Percentiles rank a stretch among this genome's conserved stretches.
These are phyloP conservation scores for Protodeltote pygarga DNA, from an alignment of 2,888 invertebrate species.

Conservation along the genomic window DNA sequence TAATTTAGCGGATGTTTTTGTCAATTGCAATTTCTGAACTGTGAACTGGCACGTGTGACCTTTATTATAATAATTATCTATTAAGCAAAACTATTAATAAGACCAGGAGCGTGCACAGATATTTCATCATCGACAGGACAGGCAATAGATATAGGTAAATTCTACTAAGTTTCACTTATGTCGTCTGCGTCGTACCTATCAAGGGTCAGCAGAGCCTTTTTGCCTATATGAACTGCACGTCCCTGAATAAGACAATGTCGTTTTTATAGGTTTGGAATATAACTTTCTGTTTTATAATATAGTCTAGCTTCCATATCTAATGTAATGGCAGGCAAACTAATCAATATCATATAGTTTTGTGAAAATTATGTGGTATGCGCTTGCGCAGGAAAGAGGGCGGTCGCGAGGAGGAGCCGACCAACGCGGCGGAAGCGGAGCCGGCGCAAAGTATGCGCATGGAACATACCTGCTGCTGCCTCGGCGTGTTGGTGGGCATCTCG, in stretches of 20 bases:
- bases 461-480: conserved; percentile 84
- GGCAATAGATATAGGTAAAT: too few relatives aligned
- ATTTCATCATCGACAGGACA: too few relatives aligned
- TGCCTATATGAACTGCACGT: too few relatives aligned
- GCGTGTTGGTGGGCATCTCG: conserved; percentile 84
- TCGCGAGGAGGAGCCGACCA: conserved; percentile 82
- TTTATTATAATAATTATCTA: conserved; percentile 4
- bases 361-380: conserved; percentile 24
- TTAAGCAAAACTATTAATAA: conserved; percentile 2
- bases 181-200: too few relatives aligned
- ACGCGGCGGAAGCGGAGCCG: conserved; percentile 71
- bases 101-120: too few relatives aligned
- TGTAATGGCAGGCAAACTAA: background rate
- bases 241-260: too few relatives aligned
- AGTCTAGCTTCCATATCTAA: too few relatives aligned
- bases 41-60: conserved; percentile 15
- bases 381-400: conserved; percentile 82
- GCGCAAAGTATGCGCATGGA: conserved; percentile 75
- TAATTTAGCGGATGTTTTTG: conserved; percentile 36
- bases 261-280: too few relatives aligned
- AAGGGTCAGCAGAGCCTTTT: too few relatives aligned
- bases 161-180: too few relatives aligned
- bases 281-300: too few relatives aligned
- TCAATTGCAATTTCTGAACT: conserved; percentile 21
- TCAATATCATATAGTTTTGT: conserved; percentile 1